A percentile compares a stretch with the other conserved stretches of the same genome.
Conservation (phyloP, 2,113 vertebrate genomes). For the Hippocampus barbouri region DNA sequence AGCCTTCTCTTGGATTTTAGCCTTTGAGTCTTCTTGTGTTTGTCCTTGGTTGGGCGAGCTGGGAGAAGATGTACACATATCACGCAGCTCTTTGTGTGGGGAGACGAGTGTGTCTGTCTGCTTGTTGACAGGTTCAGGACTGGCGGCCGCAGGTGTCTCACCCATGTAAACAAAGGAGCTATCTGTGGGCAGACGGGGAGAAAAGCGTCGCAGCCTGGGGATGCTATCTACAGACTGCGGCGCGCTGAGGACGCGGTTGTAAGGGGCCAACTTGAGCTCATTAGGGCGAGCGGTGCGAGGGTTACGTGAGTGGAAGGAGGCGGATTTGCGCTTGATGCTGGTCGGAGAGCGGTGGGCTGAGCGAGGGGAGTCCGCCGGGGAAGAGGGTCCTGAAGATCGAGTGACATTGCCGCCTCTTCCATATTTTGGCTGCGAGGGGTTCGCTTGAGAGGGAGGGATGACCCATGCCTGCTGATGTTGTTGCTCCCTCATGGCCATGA, state of each 20-base stretch:
- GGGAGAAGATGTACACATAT: conserved; percentile 25
- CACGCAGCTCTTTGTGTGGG: conserved; percentile 56
- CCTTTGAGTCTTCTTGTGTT: conserved; percentile 17
- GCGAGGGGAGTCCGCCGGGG: conserved; percentile 81
- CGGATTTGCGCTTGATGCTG: conserved; percentile 80
- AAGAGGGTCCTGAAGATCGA: conserved; percentile 77
- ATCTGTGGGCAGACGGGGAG: conserved; percentile 85
- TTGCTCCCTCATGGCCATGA: conserved; percentile 96
- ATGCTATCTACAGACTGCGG: conserved; percentile 95
- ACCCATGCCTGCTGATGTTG: conserved; percentile 87
- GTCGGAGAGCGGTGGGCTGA: conserved; percentile 83
- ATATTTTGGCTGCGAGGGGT: conserved; percentile 86
- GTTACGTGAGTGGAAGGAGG: conserved; percentile 83
- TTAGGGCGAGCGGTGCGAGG: conserved; percentile 86
- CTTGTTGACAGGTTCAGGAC: conserved; percentile 60
- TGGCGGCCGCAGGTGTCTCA: conserved; percentile 66
- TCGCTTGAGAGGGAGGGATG: conserved; percentile 79
- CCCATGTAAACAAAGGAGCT: conserved; percentile 88
- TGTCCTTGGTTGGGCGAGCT: conserved; percentile 34
- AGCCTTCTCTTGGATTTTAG: conserved; percentile 19
- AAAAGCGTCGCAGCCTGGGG: conserved; percentile 88
- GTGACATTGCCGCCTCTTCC: conserved; percentile 63
- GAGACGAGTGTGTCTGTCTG: conserved; percentile 55
- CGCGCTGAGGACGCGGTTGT: conserved; percentile 86
- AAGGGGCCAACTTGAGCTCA: conserved; percentile 89